These are phyloP conservation scores for Neostethus bicornis DNA, from an alignment of 2,797 vertebrate species.

Conservation along the genomic window DNA sequence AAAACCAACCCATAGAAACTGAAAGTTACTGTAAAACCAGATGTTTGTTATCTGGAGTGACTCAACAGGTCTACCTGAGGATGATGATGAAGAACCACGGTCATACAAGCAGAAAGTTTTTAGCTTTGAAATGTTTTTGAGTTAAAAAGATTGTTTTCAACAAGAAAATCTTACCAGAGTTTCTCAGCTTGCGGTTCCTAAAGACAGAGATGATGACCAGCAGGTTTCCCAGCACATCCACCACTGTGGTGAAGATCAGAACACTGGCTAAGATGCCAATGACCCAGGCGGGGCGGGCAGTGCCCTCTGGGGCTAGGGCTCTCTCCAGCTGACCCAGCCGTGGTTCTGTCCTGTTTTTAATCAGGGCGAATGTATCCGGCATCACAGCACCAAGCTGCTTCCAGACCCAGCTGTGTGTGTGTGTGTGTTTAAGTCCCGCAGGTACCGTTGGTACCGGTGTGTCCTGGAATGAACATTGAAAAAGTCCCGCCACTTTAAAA, in stretches of 20 bases:
- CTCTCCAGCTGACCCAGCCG: constrained; percentile 70
- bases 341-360: constrained; percentile 75
- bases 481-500: constrained; percentile 24
- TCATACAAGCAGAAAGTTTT: no score
- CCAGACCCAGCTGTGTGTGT: constrained; percentile 27
- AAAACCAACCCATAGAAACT: no score
- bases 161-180: constrained; percentile 78
- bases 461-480: constrained; percentile 50
- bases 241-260: constrained; percentile 85
- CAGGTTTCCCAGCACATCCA: constrained; percentile 86
- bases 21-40: no score
- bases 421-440: constrained; percentile 49
- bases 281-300: constrained; percentile 79
- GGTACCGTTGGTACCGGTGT: constrained; percentile 47
- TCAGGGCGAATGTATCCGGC: constrained; percentile 77
- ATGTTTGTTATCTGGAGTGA: no score
- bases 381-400: constrained; percentile 70
- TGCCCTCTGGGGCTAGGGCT: constrained; percentile 71
- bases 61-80: no score
- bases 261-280: constrained; percentile 81
- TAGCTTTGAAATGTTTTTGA: no score
- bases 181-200: constrained; percentile 86
- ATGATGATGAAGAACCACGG: no score
- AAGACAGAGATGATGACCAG: constrained; percentile 86
- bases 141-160: no score